These are phyloP conservation scores for Flexamia atlantica DNA, from an alignment of 2,888 invertebrate genomes.

Conservation along the genomic window DNA sequence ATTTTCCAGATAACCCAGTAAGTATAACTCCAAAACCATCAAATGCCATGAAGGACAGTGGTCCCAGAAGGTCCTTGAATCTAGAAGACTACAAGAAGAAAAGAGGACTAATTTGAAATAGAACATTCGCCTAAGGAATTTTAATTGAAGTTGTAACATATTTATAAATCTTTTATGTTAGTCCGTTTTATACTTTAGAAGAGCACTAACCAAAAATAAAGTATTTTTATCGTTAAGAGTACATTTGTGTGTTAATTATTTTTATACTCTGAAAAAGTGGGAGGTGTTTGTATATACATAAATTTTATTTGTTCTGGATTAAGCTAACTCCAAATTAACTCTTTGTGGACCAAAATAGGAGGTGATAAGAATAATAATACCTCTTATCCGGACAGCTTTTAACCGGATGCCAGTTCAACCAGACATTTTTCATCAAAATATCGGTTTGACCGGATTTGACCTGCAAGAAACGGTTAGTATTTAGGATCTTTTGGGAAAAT, in stretches of 20 bases:
- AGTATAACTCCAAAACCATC: slow-evolving; percentile 87
- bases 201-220: slow-evolving; percentile 37
- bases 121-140: not conserved
- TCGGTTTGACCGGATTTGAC: too few relatives aligned
- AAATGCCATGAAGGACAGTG: slow-evolving; percentile 84
- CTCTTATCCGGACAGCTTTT: too few relatives aligned
- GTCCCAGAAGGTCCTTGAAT: slow-evolving; percentile 91
- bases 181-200: not conserved
- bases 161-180: slow-evolving; percentile 19
- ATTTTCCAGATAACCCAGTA: slow-evolving; percentile 81
- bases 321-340: too few relatives aligned
- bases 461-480: too few relatives aligned
- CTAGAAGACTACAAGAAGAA: slow-evolving; percentile 96
- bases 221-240: not conserved
- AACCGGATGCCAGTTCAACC: too few relatives aligned
- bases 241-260: not conserved
- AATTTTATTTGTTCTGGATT: too few relatives aligned
- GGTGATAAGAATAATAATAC: too few relatives aligned
- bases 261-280: not conserved
- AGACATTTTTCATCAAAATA: too few relatives aligned
- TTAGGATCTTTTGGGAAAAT: too few relatives aligned
- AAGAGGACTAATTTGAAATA: slow-evolving; percentile 87
- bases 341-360: too few relatives aligned
- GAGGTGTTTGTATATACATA: too few relatives aligned
- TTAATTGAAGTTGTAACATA: slow-evolving; percentile 55